Evolutionary conservation across 2,797 vertebrate species (phyloP).

Genomic region (Anguilla anguilla): DNA sequence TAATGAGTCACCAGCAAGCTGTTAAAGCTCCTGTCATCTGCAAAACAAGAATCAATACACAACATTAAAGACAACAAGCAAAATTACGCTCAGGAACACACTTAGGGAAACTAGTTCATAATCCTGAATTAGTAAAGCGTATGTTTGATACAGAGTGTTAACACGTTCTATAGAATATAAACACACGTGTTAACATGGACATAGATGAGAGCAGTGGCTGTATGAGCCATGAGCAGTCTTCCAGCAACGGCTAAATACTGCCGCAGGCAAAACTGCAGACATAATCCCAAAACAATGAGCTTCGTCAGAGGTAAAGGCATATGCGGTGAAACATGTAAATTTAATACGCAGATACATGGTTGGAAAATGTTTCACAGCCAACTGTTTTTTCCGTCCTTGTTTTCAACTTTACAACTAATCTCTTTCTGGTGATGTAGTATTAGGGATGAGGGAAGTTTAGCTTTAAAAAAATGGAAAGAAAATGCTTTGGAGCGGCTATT

Average conservation of each 20-base stretch:
- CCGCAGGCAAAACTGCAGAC: not conserved
- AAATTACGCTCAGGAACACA: not conserved
- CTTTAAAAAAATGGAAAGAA: too few relatives aligned
- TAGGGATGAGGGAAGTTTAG: not conserved
- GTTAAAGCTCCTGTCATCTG: not conserved
- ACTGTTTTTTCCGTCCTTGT: not conserved
- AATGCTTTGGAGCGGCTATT: too few relatives aligned
- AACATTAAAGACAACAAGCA: not conserved
- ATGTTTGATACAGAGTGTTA: not conserved
- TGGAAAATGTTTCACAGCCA: not conserved
- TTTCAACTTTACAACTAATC: not conserved
- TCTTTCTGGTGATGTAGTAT: not conserved
- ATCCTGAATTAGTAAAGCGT: not conserved
- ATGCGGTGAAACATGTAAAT: not conserved
- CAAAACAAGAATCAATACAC: not conserved
- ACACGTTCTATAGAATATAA: not conserved
- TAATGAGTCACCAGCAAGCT: not conserved
- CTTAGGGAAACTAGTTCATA: not conserved
- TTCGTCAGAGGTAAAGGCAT: not conserved
- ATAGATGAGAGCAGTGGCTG: not conserved
- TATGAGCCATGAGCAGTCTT: not conserved
- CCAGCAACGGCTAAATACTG: not conserved
- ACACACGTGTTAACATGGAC: not conserved
- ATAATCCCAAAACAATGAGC: not conserved
- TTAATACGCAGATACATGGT: not conserved